Percentiles rank a stretch among this genome's conserved stretches.
Conservation (phyloP, 2,113 vertebrate species). For the Eulacestoma nigropectus region DNA sequence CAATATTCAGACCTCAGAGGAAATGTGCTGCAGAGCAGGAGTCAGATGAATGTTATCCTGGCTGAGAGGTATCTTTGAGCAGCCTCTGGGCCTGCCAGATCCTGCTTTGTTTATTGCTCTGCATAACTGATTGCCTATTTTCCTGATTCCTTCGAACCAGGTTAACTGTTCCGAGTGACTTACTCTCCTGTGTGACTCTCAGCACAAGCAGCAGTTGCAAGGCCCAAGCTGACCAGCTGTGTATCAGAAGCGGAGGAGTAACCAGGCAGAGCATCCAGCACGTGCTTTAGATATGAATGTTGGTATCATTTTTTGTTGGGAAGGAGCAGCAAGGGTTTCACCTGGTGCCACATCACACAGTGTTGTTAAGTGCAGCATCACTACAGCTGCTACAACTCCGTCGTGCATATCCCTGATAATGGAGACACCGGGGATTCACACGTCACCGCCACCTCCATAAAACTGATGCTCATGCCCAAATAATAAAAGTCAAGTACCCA, state of each 20-base stretch:
- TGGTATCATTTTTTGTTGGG: background rate
- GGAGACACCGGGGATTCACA: background rate
- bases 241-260: background rate
- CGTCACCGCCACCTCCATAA: background rate
- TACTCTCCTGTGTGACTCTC: background rate
- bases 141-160: background rate
- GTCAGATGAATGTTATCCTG: background rate
- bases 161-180: background rate
- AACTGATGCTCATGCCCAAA: background rate
- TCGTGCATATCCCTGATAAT: background rate
- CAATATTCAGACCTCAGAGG: background rate
- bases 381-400: background rate
- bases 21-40: background rate
- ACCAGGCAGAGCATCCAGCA: background rate
- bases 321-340: background rate
- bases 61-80: background rate
- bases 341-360: background rate
- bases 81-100: background rate
- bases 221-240: background rate
- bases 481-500: background rate
- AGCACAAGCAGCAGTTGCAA: background rate
- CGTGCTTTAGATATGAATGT: background rate
- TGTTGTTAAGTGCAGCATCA: background rate
- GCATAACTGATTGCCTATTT: background rate
- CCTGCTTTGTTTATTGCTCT: background rate